These are phyloP conservation scores for Xenopus borealis DNA, from an alignment of 2,113 vertebrate species.

Conservation along the genomic window DNA sequence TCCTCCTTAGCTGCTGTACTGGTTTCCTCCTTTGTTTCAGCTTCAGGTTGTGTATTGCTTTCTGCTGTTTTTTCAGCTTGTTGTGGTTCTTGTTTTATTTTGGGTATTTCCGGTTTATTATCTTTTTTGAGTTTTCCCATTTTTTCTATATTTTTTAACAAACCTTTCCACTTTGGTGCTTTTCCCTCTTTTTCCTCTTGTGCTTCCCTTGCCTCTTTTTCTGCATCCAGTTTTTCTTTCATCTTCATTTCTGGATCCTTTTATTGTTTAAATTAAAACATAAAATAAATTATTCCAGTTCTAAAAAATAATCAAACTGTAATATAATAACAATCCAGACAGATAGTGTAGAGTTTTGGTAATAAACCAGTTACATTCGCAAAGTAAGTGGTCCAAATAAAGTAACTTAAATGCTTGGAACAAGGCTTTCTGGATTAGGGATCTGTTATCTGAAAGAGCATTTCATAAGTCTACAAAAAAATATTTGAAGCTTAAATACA, in stretches of 20 bases:
- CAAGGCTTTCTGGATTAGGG: too few species aligned
- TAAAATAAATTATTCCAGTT: not conserved
- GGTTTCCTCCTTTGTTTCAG: slow-evolving; percentile 56
- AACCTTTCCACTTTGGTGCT: slow-evolving; percentile 47
- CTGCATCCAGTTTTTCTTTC: slow-evolving; percentile 71
- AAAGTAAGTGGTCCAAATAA: too few species aligned
- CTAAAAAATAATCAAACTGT: not conserved
- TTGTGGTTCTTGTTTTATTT: slow-evolving; percentile 7
- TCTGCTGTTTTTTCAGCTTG: slow-evolving; percentile 39
- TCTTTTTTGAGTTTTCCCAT: slow-evolving; percentile 13
- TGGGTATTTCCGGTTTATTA: not conserved
- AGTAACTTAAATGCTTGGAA: too few species aligned
- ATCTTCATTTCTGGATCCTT: slow-evolving; percentile 76
- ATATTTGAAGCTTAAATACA: too few species aligned
- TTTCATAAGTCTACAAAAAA: too few species aligned
- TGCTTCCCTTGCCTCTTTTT: slow-evolving; percentile 60
- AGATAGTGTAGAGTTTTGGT: too few species aligned
- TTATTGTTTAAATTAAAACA: not conserved
- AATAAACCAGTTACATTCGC: too few species aligned
- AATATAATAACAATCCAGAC: too few species aligned
- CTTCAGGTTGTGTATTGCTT: slow-evolving; percentile 56
- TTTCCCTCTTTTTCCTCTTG: slow-evolving; percentile 58
- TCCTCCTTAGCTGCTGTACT: too few species aligned
- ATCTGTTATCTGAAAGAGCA: too few species aligned
- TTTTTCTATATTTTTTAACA: slow-evolving; percentile 54